Conservation (phyloP, 2,888 invertebrate species). For the Diaphora mendica region DNA sequence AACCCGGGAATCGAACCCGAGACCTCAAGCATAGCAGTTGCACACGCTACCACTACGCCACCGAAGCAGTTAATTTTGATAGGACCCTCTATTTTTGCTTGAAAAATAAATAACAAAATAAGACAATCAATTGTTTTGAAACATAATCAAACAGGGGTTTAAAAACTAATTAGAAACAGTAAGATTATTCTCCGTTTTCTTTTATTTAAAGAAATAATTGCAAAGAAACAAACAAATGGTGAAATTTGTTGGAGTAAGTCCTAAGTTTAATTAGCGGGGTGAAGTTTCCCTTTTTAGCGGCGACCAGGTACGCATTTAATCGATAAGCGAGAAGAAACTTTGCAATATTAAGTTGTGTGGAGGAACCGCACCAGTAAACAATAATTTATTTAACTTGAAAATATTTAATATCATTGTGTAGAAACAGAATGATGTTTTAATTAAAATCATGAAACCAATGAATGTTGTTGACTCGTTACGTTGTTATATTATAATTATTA, state of each 20-base stretch:
- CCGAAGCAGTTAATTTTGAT: too few relatives aligned
- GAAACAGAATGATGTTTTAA: constrained; percentile 2
- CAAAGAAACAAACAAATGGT: constrained; percentile 55
- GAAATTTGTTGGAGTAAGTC: constrained; percentile 59
- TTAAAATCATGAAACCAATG: background rate
- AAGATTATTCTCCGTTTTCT: constrained; percentile 56
- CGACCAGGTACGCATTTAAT: constrained; percentile 51
- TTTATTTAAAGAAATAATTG: constrained; percentile 59
- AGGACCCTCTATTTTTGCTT: background rate
- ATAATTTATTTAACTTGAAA: constrained; percentile 21
- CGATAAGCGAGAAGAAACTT: constrained; percentile 45
- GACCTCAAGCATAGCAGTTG: too few relatives aligned
- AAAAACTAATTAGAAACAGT: constrained; percentile 60
- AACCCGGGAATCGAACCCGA: too few relatives aligned
- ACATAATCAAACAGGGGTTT: constrained; percentile 52
- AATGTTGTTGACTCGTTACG: background rate
- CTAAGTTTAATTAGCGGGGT: constrained; percentile 67
- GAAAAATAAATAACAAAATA: constrained; percentile 13
- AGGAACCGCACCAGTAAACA: constrained; percentile 30
- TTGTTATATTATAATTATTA: constrained; percentile 4
- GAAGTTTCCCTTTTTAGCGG: constrained; percentile 52
- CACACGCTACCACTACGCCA: too few relatives aligned
- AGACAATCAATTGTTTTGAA: constrained; percentile 42
- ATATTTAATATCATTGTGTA: background rate
- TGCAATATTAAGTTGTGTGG: constrained; percentile 17